These are phyloP conservation scores for Podocnemis expansa DNA, from an alignment of 2,113 vertebrate species.

Conservation along the genomic window DNA sequence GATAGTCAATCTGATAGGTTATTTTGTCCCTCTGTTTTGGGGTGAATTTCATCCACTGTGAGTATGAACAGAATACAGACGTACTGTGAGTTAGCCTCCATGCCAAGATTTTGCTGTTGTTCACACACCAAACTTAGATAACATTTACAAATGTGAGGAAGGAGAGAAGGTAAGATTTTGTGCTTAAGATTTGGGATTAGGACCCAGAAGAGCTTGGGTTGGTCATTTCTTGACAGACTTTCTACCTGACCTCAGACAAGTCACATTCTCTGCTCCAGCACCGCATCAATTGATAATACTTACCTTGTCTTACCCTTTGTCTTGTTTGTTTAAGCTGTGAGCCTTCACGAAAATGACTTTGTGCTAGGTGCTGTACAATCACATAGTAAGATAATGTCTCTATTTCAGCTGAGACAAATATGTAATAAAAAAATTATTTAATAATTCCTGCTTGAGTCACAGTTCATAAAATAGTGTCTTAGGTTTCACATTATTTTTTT, in stretches of 20 bases:
- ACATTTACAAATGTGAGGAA: no score
- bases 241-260: neutral
- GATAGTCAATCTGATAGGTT: neutral
- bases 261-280: neutral
- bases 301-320: neutral
- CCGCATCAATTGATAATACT: neutral
- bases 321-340: neutral
- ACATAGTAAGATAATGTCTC: neutral
- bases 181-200: neutral
- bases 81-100: neutral
- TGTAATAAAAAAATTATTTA: neutral
- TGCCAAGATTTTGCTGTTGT: neutral
- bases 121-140: neutral
- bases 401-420: neutral
- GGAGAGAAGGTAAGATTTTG: neutral
- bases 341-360: neutral
- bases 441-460: neutral
- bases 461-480: constrained; percentile 1
- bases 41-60: neutral
- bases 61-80: neutral
- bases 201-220: neutral
- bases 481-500: neutral
- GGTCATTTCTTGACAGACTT: neutral
- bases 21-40: neutral
- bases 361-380: no score